Evolutionary conservation across 2,797 vertebrate genomes (phyloP).

Genomic region (Typhlichthys eigenmanni): DNA sequence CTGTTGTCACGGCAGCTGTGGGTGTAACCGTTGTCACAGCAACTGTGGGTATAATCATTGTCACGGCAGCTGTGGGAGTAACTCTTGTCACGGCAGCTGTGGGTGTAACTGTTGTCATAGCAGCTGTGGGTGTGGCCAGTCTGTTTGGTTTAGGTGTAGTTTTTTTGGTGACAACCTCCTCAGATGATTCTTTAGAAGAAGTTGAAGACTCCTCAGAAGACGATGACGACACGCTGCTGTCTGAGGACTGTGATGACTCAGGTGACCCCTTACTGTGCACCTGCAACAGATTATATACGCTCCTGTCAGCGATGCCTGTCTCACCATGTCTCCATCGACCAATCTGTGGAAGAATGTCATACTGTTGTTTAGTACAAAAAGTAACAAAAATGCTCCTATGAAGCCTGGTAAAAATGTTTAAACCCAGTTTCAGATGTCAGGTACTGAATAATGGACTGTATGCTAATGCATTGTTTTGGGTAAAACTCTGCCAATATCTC

Average conservation of each 20-base stretch:
- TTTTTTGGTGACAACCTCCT: conserved; percentile 9
- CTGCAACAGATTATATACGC: too few species aligned
- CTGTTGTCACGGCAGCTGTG: not conserved
- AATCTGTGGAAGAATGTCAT: conserved; percentile 13
- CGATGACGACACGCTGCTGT: not conserved
- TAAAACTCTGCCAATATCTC: too few species aligned
- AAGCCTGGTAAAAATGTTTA: too few species aligned
- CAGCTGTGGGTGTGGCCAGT: not conserved
- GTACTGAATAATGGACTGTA: too few species aligned
- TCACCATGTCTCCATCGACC: not conserved
- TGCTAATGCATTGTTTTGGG: too few species aligned
- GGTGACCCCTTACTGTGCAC: not conserved
- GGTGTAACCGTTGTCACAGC: not conserved
- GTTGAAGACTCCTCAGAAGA: not conserved
- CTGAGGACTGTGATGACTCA: conserved; percentile 3
- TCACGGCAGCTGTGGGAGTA: too few species aligned
- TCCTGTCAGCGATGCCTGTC: conserved; percentile 15
- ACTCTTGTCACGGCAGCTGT: too few species aligned
- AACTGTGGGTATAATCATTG: not conserved
- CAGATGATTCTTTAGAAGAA: conserved; percentile 11
- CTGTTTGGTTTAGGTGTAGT: conserved; percentile 3
- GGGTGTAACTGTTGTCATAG: not conserved
- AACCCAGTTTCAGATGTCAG: too few species aligned
- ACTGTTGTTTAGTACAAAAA: too few species aligned
- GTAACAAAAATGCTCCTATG: too few species aligned